These are phyloP conservation scores for Dasypus novemcinctus DNA, from an alignment of 2,113 vertebrate species.

Conservation along the genomic window DNA sequence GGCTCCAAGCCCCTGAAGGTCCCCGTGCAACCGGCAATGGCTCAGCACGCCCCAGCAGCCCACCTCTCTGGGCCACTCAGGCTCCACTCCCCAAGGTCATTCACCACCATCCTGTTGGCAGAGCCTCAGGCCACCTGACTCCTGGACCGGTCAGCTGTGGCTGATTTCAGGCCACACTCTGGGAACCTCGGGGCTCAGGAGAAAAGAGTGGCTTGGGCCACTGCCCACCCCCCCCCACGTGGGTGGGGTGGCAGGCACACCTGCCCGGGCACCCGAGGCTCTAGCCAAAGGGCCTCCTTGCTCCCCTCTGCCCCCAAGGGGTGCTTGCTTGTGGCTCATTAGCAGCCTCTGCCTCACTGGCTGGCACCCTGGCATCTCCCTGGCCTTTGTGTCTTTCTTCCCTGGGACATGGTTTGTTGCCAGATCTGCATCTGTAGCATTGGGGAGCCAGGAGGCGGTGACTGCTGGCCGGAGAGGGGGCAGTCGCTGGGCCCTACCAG, in stretches of 20 bases:
- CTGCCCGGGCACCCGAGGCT: not conserved
- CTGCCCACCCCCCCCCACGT: not conserved
- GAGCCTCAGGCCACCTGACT: not conserved
- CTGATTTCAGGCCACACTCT: not conserved
- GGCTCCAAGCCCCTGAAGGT: not conserved
- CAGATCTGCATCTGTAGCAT: not conserved
- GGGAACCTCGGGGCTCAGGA: not conserved
- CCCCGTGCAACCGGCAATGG: not conserved
- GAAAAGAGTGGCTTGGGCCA: not conserved
- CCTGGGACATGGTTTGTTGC: not conserved
- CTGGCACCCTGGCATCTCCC: not conserved
- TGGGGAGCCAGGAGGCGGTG: not conserved
- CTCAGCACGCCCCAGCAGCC: not conserved
- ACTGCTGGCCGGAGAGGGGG: not conserved
- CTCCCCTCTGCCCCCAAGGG: not conserved
- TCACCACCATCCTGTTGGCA: not conserved
- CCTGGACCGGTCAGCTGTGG: not conserved
- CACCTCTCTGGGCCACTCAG: not conserved
- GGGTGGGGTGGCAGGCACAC: fast-evolving
- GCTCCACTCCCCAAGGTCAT: not conserved
- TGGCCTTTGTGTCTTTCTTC: not conserved
- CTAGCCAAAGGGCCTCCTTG: not conserved
- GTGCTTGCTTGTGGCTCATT: not conserved
- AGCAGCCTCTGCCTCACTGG: not conserved
- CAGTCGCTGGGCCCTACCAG: fast-evolving